A percentile compares a stretch with the other conserved stretches of the same genome.
phyloP scores from a whole-genome alignment of 2,888 invertebrate genomes.

The Mamestra brassicae region DNA sequence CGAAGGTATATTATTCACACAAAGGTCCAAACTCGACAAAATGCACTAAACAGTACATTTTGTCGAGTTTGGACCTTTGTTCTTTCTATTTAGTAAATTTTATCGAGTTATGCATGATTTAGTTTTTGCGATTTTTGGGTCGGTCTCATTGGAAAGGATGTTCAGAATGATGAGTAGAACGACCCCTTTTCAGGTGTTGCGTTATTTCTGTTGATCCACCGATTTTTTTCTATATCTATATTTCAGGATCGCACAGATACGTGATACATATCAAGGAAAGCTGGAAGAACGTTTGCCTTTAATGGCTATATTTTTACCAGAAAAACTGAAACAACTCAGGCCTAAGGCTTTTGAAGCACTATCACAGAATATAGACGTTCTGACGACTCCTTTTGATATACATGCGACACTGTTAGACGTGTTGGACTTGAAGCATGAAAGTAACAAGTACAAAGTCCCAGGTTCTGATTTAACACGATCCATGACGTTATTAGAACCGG shows the following conservation, averaged over 20 bases:
- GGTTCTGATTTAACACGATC: slow-evolving; percentile 91
- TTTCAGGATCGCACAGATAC: slow-evolving; percentile 93
- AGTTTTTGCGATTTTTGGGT: too few species aligned
- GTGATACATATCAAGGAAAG: slow-evolving; percentile 97
- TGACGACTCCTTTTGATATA: slow-evolving; percentile 97
- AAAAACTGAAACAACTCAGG: slow-evolving; percentile 92
- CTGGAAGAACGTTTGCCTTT: slow-evolving; percentile 97
- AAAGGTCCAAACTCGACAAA: too few species aligned
- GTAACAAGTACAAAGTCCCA: slow-evolving; percentile 76
- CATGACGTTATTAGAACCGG: slow-evolving; percentile 92
- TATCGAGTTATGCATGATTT: too few species aligned
- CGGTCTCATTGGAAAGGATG: too few species aligned
- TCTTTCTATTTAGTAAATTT: too few species aligned
- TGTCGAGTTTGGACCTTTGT: too few species aligned
- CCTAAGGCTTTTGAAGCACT: slow-evolving; percentile 92
- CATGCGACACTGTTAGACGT: slow-evolving; percentile 93
- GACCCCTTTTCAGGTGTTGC: too few species aligned
- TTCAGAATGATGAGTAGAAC: too few species aligned
- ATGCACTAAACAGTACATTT: too few species aligned
- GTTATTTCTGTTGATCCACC: too few species aligned
- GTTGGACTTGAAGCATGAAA: slow-evolving; percentile 85
- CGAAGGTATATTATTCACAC: too few species aligned
- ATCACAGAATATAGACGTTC: slow-evolving; percentile 92
- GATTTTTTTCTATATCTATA: too few species aligned
- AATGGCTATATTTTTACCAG: slow-evolving; percentile 95